A percentile compares a stretch with the other conserved stretches of the same genome.
Conservation (phyloP, 2,113 vertebrate genomes). For the Megaleporinus macrocephalus region DNA sequence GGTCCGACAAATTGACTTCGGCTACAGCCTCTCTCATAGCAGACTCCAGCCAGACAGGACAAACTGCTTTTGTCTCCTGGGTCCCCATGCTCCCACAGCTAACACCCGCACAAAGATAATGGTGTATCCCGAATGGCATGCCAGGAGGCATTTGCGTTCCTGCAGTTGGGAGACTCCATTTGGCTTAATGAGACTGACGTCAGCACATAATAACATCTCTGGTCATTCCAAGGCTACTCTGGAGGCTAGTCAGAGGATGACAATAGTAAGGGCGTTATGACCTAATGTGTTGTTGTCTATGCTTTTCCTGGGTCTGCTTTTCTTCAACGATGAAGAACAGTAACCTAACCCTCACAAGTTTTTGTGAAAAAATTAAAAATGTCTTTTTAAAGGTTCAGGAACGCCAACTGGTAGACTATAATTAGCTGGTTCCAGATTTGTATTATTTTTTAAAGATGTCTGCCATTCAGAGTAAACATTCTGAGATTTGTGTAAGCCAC, state of each 20-base stretch:
- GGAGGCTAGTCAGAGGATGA: conserved; percentile 31
- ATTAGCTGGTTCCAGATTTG: background rate
- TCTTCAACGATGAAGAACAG: background rate
- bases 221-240: conserved; percentile 30
- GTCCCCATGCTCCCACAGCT: conserved; percentile 10
- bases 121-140: conserved; percentile 38
- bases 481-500: conserved; percentile 5
- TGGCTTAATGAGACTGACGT: conserved; percentile 45
- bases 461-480: background rate
- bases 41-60: conserved; percentile 35
- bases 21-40: conserved; percentile 31
- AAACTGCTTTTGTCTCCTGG: conserved; percentile 45
- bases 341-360: too few relatives aligned
- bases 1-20: conserved; percentile 54
- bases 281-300: conserved; percentile 9
- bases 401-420: background rate
- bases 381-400: too few relatives aligned
- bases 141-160: conserved; percentile 53
- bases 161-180: conserved; percentile 43
- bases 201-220: conserved; percentile 45
- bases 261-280: conserved; percentile 32
- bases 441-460: background rate
- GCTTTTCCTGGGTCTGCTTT: conserved; percentile 1
- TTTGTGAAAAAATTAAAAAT: too few relatives aligned
- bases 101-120: conserved; percentile 44